Evolutionary conservation across 2,888 invertebrate genomes (phyloP).

Genomic region (Microplitis manilae): DNA sequence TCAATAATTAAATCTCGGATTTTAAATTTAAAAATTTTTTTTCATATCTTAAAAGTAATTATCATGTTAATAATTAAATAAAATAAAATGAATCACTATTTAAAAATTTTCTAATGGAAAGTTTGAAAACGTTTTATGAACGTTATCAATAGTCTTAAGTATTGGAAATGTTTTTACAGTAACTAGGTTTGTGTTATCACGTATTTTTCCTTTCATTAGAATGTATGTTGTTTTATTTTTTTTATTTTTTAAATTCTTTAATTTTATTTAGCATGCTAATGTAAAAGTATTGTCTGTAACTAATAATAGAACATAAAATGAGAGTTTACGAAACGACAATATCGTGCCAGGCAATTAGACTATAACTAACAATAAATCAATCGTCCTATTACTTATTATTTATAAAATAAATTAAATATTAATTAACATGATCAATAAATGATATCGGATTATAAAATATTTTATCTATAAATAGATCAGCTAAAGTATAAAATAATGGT

Average conservation of each 20-base stretch:
- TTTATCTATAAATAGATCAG: background rate
- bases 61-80: background rate
- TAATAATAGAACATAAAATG: constrained; percentile 29
- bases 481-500: background rate
- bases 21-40: background rate
- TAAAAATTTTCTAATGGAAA: background rate
- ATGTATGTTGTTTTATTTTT: background rate
- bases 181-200: background rate
- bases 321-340: constrained; percentile 30
- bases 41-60: background rate
- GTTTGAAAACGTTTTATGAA: background rate
- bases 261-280: background rate
- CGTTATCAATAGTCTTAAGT: background rate
- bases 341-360: constrained; percentile 30
- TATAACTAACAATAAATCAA: constrained; percentile 26
- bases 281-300: constrained; percentile 27
- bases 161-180: background rate
- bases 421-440: background rate
- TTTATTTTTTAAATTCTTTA: background rate
- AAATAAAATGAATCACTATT: background rate
- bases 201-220: background rate
- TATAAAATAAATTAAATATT: constrained; percentile 10
- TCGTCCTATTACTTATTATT: constrained; percentile 11
- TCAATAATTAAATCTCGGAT: background rate
- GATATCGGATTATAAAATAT: background rate